Percentiles rank a stretch among this genome's conserved stretches.
phyloP scores from a whole-genome alignment of 1,140 invertebrate genomes.

The Neotoxoptera formosana region DNA sequence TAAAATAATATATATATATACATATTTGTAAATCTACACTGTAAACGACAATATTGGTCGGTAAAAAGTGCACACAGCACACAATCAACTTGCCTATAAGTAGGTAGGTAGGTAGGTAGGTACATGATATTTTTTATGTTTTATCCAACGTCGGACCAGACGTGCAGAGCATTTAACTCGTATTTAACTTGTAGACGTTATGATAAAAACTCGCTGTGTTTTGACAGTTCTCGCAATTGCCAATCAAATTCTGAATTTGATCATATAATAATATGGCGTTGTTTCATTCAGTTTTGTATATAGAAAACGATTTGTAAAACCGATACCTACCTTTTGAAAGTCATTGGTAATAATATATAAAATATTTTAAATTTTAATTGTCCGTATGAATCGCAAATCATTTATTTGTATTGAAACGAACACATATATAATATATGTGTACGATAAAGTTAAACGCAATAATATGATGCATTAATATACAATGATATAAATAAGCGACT shows the following conservation, averaged over 20 bases:
- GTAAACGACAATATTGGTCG: neutral
- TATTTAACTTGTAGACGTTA: neutral
- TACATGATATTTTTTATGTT: neutral
- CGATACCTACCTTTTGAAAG: neutral
- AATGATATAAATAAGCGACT: neutral
- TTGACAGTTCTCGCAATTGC: neutral
- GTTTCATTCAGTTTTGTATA: neutral
- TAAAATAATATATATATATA: too few relatives aligned
- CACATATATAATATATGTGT: neutral
- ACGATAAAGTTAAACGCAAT: neutral
- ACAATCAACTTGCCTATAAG: neutral
- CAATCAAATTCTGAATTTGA: neutral
- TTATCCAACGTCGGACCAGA: neutral
- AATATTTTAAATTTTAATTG: neutral
- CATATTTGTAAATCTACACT: neutral
- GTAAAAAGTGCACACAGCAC: neutral
- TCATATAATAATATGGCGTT: neutral
- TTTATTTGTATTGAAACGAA: neutral
- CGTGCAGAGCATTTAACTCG: neutral
- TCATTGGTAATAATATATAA: neutral
- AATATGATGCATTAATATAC: neutral
- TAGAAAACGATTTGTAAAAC: neutral
- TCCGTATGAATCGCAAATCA: neutral
- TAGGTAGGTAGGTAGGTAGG: neutral
- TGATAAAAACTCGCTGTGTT: neutral